phyloP scores from a whole-genome alignment of 2,888 invertebrate genomes.

The Dysmachus trigonus region DNA sequence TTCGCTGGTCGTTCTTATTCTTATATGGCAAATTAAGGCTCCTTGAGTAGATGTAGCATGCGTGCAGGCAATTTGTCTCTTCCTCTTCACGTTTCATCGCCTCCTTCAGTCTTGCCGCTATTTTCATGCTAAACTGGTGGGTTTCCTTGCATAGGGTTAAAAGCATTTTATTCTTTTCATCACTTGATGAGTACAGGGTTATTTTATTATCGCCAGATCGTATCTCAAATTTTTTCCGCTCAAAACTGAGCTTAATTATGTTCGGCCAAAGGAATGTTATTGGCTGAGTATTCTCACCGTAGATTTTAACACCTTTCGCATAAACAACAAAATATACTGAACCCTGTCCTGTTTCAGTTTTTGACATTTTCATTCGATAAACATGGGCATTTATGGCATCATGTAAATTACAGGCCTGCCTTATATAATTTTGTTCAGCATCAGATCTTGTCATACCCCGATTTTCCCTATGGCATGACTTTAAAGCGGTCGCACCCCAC shows the following conservation, averaged over 20 bases:
- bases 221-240: slow-evolving; percentile 97
- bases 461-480: slow-evolving; percentile 84
- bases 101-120: slow-evolving; percentile 85
- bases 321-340: slow-evolving; percentile 90
- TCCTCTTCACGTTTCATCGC: slow-evolving; percentile 85
- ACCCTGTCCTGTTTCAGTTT: slow-evolving; percentile 78
- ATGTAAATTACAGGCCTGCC: slow-evolving; percentile 83
- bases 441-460: slow-evolving; percentile 79
- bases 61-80: slow-evolving; percentile 71
- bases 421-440: slow-evolving; percentile 88
- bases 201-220: slow-evolving; percentile 88
- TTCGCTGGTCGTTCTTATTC: slow-evolving; percentile 80
- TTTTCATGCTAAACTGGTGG: slow-evolving; percentile 95
- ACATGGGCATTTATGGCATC: slow-evolving; percentile 91
- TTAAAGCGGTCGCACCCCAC: slow-evolving; percentile 67
- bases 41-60: slow-evolving; percentile 78
- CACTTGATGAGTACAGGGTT: slow-evolving; percentile 89
- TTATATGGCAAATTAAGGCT: slow-evolving; percentile 72
- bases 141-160: slow-evolving; percentile 88
- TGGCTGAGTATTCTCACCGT: slow-evolving; percentile 74
- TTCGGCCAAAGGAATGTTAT: slow-evolving; percentile 94
- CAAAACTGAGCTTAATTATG: slow-evolving; percentile 94
- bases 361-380: slow-evolving; percentile 81
- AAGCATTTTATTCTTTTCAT: slow-evolving; percentile 92
- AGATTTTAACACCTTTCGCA: slow-evolving; percentile 89